Evolutionary conservation across 2,888 invertebrate species (phyloP), one percentile per base, ranked within the genome.

Genomic region (Latrodectus elegans): DNA sequence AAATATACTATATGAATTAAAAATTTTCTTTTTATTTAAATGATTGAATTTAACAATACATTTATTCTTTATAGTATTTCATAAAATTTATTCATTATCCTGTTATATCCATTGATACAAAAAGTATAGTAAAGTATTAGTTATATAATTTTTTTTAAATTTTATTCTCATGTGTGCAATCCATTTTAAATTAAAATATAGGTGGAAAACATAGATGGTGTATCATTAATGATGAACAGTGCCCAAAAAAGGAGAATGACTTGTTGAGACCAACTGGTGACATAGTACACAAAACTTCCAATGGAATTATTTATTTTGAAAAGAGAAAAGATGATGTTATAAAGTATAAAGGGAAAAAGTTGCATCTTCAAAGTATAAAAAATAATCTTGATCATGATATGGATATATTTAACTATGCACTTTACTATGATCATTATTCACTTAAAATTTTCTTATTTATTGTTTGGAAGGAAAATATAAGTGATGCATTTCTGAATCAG

Each of bases 341-440:
- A 10, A 97, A 97, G 93, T 93, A 96, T 91, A 95, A 95, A 92
- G 97, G 97, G 0, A 94, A 94, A 90, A 95, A 94, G 92, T 91
- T 96, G 9, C 80, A 71, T 6, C n/a, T 84, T 14, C 12, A 55
- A 11, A 67, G 12, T 11, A 51, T 88, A n/a, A 22, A 79, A 22
- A 67, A 53, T 53, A 12, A 72, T 38, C 55, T 88, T 64, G 84
- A 88, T 14, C 11, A 14, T n/a, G 53, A 79, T 49, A 15, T 12
- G 22, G 75, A 71, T 55, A 64, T 88, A 10, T 38, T 64, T 14
- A 75, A 78, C 64, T 65, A 84, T 72, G 53, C 26, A 14, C 1
- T 76, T 22, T 22, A 84, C 72, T 88, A 79, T 72, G 71, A 88
- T 72, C 11, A 38, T 12, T 14, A 51, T 51, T n/a, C 26, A 49